A percentile compares a stretch with the other conserved stretches of the same genome.
These are phyloP conservation scores for Epinotia bilunana DNA, from an alignment of 2,888 invertebrate species.

Conservation along the genomic window DNA sequence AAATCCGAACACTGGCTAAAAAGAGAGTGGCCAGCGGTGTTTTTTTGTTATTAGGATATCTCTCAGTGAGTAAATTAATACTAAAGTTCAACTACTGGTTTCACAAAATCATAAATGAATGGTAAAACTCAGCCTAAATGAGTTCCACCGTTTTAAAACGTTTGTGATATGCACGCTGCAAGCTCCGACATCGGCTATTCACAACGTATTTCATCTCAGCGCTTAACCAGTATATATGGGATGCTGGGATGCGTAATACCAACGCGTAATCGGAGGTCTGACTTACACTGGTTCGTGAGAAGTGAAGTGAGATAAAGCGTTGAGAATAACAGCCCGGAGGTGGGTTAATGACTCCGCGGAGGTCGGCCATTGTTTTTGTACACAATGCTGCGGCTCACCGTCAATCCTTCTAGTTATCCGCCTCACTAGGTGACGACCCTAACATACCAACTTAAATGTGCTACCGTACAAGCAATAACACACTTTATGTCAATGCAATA, in stretches of 20 bases:
- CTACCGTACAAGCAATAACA: conserved; percentile 1
- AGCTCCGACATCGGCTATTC: conserved; percentile 58
- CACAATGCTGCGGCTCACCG: conserved; percentile 77
- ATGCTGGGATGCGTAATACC: neutral
- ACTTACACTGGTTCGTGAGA: neutral
- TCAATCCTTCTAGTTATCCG: conserved; percentile 77
- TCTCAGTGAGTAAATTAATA: neutral
- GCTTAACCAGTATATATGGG: neutral
- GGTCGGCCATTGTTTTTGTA: conserved; percentile 82
- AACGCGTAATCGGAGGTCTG: neutral
- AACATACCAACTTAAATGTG: conserved; percentile 48
- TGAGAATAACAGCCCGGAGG: conserved; percentile 54
- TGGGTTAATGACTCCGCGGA: conserved; percentile 82
- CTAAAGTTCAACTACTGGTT: neutral
- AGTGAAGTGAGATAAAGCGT: neutral
- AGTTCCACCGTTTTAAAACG: conserved; percentile 52
- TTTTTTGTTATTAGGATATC: neutral
- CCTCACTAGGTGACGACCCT: conserved; percentile 75
- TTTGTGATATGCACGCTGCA: conserved; percentile 60
- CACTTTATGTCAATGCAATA: conserved; percentile 7
- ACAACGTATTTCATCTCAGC: neutral
- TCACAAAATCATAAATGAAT: neutral
- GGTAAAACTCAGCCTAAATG: conserved; percentile 24
- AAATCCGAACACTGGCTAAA: neutral
- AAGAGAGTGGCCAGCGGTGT: neutral